These are phyloP conservation scores for Chouioia cunea DNA, from an alignment of 2,888 invertebrate species.

Conservation along the genomic window DNA sequence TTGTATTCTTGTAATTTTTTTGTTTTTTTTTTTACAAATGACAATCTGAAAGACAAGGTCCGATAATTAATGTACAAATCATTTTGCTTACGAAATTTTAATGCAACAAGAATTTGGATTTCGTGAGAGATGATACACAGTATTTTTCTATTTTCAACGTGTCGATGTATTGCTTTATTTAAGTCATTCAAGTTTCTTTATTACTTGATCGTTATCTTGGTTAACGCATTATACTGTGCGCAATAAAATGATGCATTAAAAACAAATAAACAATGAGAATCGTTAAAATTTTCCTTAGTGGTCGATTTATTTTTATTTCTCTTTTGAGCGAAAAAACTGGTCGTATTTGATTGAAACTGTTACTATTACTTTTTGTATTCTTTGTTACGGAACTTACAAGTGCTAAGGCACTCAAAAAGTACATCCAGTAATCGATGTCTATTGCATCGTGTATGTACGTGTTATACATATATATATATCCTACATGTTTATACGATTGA, in stretches of 20 bases:
- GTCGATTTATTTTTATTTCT: conserved; percentile 29
- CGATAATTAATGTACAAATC: conserved; percentile 40
- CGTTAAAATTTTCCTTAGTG: conserved; percentile 26
- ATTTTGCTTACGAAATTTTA: conserved; percentile 34
- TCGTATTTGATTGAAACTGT: conserved; percentile 46
- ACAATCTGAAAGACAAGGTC: conserved; percentile 43
- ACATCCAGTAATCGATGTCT: conserved; percentile 52
- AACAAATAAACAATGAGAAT: conserved; percentile 6
- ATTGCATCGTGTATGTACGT: conserved; percentile 44
- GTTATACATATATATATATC: conserved; percentile 30
- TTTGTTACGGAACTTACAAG: conserved; percentile 54
- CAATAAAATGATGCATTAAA: not conserved
- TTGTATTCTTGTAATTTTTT: too few relatives aligned
- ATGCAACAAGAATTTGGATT: conserved; percentile 25
- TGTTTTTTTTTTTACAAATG: conserved; percentile 36
- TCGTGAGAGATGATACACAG: conserved; percentile 22
- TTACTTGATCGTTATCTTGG: conserved; percentile 3
- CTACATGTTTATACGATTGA: conserved; percentile 41
- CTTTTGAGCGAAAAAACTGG: conserved; percentile 33
- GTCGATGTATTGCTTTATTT: conserved; percentile 43
- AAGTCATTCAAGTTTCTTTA: conserved; percentile 35
- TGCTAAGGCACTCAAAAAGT: conserved; percentile 64
- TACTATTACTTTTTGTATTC: conserved; percentile 33
- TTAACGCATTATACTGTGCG: too few relatives aligned
- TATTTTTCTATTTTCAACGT: conserved; percentile 32